These are phyloP conservation scores for Odontomachus brunneus DNA, from an alignment of 1,140 invertebrate genomes.

Conservation along the genomic window DNA sequence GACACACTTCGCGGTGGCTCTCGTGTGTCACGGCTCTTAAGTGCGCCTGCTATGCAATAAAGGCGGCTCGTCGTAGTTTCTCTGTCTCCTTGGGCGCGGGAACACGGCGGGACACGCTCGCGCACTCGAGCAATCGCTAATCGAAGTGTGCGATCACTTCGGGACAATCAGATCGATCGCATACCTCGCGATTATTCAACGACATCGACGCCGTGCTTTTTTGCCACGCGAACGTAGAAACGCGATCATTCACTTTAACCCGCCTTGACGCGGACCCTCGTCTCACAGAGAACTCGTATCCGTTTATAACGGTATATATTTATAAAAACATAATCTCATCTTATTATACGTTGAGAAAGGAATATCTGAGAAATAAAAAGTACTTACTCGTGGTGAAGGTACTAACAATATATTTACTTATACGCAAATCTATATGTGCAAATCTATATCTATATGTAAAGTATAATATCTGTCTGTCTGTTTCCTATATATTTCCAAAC, in stretches of 20 bases:
- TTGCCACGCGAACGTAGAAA: background rate
- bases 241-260: background rate
- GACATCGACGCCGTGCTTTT: background rate
- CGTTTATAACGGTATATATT: too few relatives aligned
- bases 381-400: too few relatives aligned
- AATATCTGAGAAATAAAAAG: too few relatives aligned
- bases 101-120: slow-evolving; percentile 8
- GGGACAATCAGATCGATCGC: background rate
- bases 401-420: too few relatives aligned
- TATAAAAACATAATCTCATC: too few relatives aligned
- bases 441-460: too few relatives aligned
- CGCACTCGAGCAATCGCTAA: slow-evolving; percentile 8
- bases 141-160: slow-evolving; percentile 1
- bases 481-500: too few relatives aligned
- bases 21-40: slow-evolving; percentile 37
- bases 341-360: too few relatives aligned
- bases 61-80: slow-evolving; percentile 22
- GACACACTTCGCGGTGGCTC: slow-evolving; percentile 59
- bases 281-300: background rate
- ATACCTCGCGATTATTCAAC: slow-evolving; percentile 2
- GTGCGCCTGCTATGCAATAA: slow-evolving; percentile 25
- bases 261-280: background rate
- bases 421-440: too few relatives aligned
- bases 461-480: too few relatives aligned
- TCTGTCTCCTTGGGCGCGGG: slow-evolving; percentile 51